Percentiles rank a stretch among this genome's conserved stretches.
These are phyloP conservation scores for Drosophila helvetica DNA, from an alignment of 2,888 invertebrate genomes.

Conservation along the genomic window DNA sequence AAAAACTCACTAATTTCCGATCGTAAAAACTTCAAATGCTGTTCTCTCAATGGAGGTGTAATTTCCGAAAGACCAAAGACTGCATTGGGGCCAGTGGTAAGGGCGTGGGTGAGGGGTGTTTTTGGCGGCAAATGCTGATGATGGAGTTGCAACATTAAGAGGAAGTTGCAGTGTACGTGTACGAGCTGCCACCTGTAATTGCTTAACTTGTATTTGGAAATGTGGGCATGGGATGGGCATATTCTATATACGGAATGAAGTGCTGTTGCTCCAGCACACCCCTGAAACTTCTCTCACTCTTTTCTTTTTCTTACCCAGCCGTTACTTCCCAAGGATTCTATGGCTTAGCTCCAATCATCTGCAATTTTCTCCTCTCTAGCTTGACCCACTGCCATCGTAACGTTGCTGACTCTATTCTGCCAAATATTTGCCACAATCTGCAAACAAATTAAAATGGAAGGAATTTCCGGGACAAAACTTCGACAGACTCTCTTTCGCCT, in stretches of 20 bases:
- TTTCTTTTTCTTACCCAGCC: no score
- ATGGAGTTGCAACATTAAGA: conserved; percentile 28
- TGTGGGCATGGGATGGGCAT: not conserved
- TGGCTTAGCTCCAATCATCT: conserved; percentile 7
- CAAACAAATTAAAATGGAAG: conserved; percentile 29
- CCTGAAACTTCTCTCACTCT: no score
- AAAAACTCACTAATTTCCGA: conserved; percentile 48
- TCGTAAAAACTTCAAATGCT: conserved; percentile 52
- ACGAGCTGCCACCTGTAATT: conserved; percentile 20
- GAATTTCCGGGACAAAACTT: conserved; percentile 17
- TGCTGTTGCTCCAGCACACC: no score
- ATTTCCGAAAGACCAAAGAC: conserved; percentile 27
- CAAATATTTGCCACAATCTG: conserved; percentile 42
- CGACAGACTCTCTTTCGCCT: conserved; percentile 21
- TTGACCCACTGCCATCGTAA: conserved; percentile 8
- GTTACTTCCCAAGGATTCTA: no score
- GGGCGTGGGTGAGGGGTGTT: not conserved
- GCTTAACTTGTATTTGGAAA: conserved; percentile 25
- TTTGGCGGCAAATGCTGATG: conserved; percentile 17
- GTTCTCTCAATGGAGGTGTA: conserved; percentile 32
- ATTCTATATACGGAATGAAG: not conserved
- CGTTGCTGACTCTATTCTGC: conserved; percentile 9
- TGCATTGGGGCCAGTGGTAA: conserved; percentile 2
- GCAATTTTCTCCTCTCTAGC: conserved; percentile 21
- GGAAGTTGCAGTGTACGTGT: not conserved